These are phyloP conservation scores for Gallinago solitaria DNA, from an alignment of 2,797 vertebrate genomes.

Conservation along the genomic window DNA sequence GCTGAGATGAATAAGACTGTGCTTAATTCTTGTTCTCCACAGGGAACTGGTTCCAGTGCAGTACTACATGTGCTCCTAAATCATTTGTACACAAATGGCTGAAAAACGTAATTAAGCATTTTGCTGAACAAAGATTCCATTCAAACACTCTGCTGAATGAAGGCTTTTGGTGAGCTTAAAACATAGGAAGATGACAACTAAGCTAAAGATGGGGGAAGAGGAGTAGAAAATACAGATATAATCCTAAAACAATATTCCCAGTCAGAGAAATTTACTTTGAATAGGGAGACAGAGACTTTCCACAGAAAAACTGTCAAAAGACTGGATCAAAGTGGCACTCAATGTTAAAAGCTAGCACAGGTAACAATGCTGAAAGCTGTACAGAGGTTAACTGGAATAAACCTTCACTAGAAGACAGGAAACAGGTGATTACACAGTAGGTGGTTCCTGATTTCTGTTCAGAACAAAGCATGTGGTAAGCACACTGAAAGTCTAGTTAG, in stretches of 20 bases:
- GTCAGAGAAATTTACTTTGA: not conserved
- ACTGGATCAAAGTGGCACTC: not conserved
- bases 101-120: not conserved
- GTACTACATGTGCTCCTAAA: not conserved
- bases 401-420: not conserved
- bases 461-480: not conserved
- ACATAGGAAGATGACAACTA: not conserved
- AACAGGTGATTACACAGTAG: not conserved
- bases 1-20: not conserved
- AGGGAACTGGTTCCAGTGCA: not conserved
- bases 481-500: not conserved
- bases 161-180: constrained; percentile 11
- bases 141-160: not conserved
- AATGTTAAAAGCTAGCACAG: not conserved
- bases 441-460: not conserved
- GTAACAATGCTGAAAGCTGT: not conserved
- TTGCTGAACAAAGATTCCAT: constrained; percentile 12
- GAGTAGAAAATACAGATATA: not conserved
- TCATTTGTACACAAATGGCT: not conserved
- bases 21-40: not conserved
- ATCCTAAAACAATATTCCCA: not conserved
- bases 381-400: not conserved
- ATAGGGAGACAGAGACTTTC: not conserved
- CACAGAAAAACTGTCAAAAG: not conserved
- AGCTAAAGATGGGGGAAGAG: not conserved